These are phyloP conservation scores for Hippocampus mohnikei DNA, from an alignment of 2,113 vertebrate species.

Conservation along the genomic window DNA sequence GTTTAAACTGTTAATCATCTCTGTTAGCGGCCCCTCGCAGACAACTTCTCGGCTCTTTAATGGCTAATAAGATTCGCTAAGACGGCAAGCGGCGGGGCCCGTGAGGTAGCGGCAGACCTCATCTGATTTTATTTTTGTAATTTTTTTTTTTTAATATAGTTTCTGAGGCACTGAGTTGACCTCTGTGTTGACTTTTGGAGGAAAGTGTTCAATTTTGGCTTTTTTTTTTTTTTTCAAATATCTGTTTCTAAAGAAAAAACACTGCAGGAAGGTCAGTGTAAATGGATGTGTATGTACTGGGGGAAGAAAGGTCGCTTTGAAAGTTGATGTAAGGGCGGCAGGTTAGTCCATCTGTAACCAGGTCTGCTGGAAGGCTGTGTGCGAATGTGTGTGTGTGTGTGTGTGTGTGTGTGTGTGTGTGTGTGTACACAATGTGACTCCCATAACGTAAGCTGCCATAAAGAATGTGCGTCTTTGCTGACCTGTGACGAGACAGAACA, in stretches of 20 bases:
- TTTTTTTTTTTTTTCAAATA: neutral
- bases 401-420: too few relatives aligned
- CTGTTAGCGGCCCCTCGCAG: constrained; percentile 49
- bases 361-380: neutral
- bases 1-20: constrained; percentile 71
- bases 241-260: neutral
- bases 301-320: neutral
- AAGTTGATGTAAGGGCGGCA: neutral
- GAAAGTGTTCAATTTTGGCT: neutral
- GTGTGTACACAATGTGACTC: neutral
- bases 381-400: neutral
- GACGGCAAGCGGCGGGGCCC: neutral
- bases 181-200: neutral
- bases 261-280: neutral
- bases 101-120: neutral
- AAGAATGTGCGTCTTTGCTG: constrained; percentile 16
- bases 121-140: neutral
- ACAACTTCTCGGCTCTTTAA: constrained; percentile 50
- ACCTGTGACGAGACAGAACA: constrained; percentile 43
- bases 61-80: constrained; percentile 56
- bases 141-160: neutral
- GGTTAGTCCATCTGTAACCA: neutral
- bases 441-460: neutral
- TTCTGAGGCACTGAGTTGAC: constrained; percentile 2
- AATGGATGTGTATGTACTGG: neutral